Evolutionary conservation across 2,797 vertebrate genomes (phyloP), one percentile per base, ranked within the genome.

Genomic region (Eidolon dupreanum): DNA sequence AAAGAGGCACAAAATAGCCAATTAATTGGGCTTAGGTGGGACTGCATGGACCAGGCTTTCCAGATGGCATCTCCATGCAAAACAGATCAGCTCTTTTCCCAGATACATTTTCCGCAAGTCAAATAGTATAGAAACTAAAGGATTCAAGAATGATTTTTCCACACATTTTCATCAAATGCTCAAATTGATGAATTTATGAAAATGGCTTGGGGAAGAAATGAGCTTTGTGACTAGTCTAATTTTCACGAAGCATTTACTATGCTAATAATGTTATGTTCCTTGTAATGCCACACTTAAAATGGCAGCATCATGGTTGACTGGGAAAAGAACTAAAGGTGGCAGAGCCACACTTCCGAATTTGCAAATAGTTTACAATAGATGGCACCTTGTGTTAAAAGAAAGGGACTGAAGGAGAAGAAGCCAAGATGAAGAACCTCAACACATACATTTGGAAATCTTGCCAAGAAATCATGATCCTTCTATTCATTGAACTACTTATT

Each of bases 1-100:
- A 94, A 98, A 98, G 92, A 98, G 97, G 96, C 90, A 98, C 88
- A 95, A 97, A 97, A 98, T 97, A 93, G 96, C 92, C 93, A 97
- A 55, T 85, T 93, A 93, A 96, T 86, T 97, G 95, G 88, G 94
- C 91, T 85, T 86, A 78, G 94, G 94, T 94, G 86, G 90, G 88
- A 97, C 55, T 96, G 85, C 87, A 94, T 92, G 20, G 93, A 97
- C 82, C 22, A 3, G 84, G 89, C 74, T 94, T 97, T 98, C 85
- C 93, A 96, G 97, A 98, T 92, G 94, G 46, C 73, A 89, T 84
- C 88, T 98, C 95, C 94, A 98, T 98, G 97, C 97, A 95, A 98
- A 89, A 74, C 93, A 97, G 92, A 91, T 81, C 95, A 98, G 94
- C 75, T 97, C 93, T 95, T 97, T 97, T 98, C 97, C 98, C 98